Evolutionary conservation across 2,888 invertebrate species (phyloP), one percentile per base, ranked within the genome.

Genomic region (Eilema caniola): DNA sequence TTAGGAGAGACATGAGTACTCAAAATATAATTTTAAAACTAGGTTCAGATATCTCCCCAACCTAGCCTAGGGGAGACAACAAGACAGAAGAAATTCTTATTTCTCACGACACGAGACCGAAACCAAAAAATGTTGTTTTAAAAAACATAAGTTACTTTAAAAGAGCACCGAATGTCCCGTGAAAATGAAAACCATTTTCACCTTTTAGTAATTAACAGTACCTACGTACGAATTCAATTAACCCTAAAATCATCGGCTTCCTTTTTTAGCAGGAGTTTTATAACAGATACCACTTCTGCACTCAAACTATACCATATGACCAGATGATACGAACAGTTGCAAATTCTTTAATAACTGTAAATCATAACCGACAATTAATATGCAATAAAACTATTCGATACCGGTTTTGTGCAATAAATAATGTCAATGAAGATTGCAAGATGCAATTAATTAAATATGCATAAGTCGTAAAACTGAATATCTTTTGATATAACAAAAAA

Each of bases 391-490:
- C 83, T 77, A 81, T 77, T 80, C 79, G 77, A 84, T 73, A 73
- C 80, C 78, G 68, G 74, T 75, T 77, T 79, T 76, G 74, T 66
- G 75, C 78, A 79, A 83, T 86, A 86, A 86, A 86, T 85, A 83
- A 82, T 76, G 78, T 70, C 80, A 72, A 81, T 86, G 82, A 85
- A 81, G 76, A 85, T 82, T 85, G 85, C 83, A 79, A 80, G 63
- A 74, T 83, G 85, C 84, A 82, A 86, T 89, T 89, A 88, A 89
- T 88, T 89, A 87, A 84, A 85, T 88, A 88, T 89, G 85, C 88
- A 85, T 82, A 77, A 81, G 85, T 79, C 79, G 83, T 89, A 88
- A 89, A 88, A 86, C 77, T 83, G 83, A 86, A 84, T 84, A 81
- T 80, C 80, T 81, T 80, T 86, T 79, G 76, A 77, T 75, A 70